These are phyloP conservation scores for Craseonycteris thonglongyai DNA, from an alignment of 2,113 vertebrate species.

Conservation along the genomic window DNA sequence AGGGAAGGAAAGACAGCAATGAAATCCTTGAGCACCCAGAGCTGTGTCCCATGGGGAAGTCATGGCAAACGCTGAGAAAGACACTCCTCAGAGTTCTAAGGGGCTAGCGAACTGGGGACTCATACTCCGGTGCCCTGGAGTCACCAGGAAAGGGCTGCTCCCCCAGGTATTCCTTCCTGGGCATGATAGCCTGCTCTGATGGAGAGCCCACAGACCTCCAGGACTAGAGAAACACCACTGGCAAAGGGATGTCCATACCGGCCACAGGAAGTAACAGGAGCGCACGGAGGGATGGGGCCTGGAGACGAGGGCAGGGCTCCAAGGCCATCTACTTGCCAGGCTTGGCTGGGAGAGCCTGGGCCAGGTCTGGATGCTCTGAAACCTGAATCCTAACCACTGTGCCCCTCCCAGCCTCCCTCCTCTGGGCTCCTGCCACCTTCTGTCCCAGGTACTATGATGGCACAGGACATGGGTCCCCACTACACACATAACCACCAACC, in stretches of 20 bases:
- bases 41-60: not conserved
- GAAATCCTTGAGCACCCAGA: not conserved
- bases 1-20: no score
- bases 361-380: not conserved
- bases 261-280: not conserved
- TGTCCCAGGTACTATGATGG: not conserved
- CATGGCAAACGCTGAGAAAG: not conserved
- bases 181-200: not conserved
- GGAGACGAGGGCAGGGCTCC: not conserved
- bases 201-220: not conserved
- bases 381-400: not conserved
- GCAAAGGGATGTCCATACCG: not conserved
- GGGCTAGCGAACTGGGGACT: not conserved
- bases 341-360: not conserved
- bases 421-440: not conserved
- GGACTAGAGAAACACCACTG: not conserved
- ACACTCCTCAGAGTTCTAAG: not conserved
- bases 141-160: not conserved
- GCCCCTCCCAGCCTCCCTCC: not conserved
- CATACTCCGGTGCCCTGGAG: not conserved
- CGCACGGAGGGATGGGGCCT: accelerated
- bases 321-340: not conserved
- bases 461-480: not conserved
- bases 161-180: not conserved
- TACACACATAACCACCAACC: not conserved